Evolutionary conservation across 2,888 invertebrate genomes (phyloP).

Genomic region (Meta bourneti): DNA sequence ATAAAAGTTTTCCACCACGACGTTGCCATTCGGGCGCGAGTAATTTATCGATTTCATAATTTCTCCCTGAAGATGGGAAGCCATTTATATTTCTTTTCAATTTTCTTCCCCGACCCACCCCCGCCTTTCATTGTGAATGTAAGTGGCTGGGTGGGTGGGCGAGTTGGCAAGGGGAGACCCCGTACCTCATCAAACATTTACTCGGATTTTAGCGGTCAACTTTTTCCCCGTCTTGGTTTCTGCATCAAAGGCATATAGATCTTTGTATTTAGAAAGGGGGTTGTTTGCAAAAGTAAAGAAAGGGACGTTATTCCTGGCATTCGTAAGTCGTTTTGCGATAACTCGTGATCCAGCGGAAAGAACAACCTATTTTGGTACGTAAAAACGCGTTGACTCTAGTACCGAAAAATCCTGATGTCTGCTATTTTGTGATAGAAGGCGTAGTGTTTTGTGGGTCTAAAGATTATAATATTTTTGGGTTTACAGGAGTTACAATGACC

Average conservation of each 20-base stretch:
- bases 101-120: slow-evolving; percentile 37
- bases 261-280: slow-evolving; percentile 5
- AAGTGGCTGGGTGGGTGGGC: slow-evolving; percentile 19
- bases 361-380: neutral
- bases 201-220: slow-evolving; percentile 68
- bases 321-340: neutral
- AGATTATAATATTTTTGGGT: no score
- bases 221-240: slow-evolving; percentile 25
- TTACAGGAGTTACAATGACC: no score
- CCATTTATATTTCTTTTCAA: slow-evolving; percentile 74
- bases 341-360: neutral
- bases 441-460: no score
- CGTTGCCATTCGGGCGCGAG: slow-evolving; percentile 69
- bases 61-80: slow-evolving; percentile 72
- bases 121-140: slow-evolving; percentile 55
- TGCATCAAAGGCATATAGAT: slow-evolving; percentile 55
- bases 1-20: slow-evolving; percentile 71
- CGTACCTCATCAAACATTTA: slow-evolving; percentile 70
- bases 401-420: neutral
- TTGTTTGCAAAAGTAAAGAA: slow-evolving; percentile 15
- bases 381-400: neutral
- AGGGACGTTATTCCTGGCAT: neutral
- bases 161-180: neutral
- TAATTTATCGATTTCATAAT: slow-evolving; percentile 74
- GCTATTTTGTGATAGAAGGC: no score